Base-by-base conservation (phyloP, 2,888 invertebrate species). In the Patella depressa region DNA sequence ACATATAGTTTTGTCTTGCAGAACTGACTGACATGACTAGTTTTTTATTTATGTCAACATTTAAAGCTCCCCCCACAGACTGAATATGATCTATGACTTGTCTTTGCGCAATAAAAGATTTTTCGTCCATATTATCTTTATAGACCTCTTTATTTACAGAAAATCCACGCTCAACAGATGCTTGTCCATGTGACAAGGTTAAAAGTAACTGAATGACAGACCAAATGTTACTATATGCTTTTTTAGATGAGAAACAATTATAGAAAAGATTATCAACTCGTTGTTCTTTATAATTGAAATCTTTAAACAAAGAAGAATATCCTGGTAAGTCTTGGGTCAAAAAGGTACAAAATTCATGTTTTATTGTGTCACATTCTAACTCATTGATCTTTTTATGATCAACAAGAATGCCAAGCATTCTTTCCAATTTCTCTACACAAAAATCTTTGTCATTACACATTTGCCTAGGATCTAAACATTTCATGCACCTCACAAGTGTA, bases 141-240 rank as follows among this genome's bases (percentile, higher is more conserved):
- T 78, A 79, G 71, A 73, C 76, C 74, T 83, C 80, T 70, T 80
- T 83, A 74, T 85, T 85, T 17, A 86, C 74, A n/a, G 83, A 86
- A 76, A 85, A 86, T 17, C 85, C 84, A 19, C 80, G 72, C 75
- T 85, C 85, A 17, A 84, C 84, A 54, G 75, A 71, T 15, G 85
- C 85, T 74, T 85, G 84, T 72, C 85, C 83, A 80, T 86, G 83
- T 65, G 83, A 86, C 12, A 85, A 73, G 9, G 83, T 45, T 53
- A 85, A 74, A 14, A 80, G 54, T 15, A 71, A 17, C 7, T 54
- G 34, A 11, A 80, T 65, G 12, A 77, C 73, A 59, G 11, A 14
- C 79, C 77, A 79, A 2, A 79, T 19, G 65, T 79, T 73, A 29
- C 17, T 53, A 24, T 71, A 74, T 17, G 5, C 15, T 15, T 24